Evolutionary conservation across 1,140 invertebrate species (phyloP), one percentile per base, ranked within the genome.

Genomic region (Nasonia longicornis): DNA sequence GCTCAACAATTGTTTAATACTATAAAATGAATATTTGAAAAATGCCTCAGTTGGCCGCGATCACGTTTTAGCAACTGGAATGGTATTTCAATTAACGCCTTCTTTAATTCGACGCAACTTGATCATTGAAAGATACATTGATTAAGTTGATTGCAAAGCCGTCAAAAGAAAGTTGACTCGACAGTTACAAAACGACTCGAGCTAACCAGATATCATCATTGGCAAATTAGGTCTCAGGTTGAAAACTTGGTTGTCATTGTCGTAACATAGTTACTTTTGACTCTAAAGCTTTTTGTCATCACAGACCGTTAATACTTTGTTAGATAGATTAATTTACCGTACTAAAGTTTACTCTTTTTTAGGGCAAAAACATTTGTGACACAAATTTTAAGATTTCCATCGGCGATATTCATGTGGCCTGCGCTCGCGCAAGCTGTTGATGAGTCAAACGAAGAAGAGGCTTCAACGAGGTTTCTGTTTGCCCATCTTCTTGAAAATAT

Each of bases 171-270:
- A 76, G 74, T 58, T 20, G 45, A 48, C 63, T 66, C 14, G 35
- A 79, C n/a, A 67, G 16, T 48, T 12, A 31, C 48, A 48, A 70
- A 81, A 64, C 72, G 85, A 90, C 88, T 90, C 90, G 79, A 91
- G 89, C 90, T 87, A 87, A 84, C 87, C 88, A 85, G 80, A 77
- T 78, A 85, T 90, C 89, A 90, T 91, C 90, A 90, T 86, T 73
- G 85, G 87, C 85, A 86, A 67, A 72, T 52, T 69, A 8, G 86
- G 89, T 90, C 89, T 91, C 89, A 88, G 89, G 83, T 91, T 90
- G 90, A 91, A 91, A 91, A 91, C 90, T 91, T 89, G 2, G 82
- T 87, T 84, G 82, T 83, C 89, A 90, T 80, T 79, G 72, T 81
- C 73, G 71, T 75, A 79, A 83, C 77, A 38, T 84, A 81, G 81